A percentile compares a stretch with the other conserved stretches of the same genome.
Conservation (phyloP, 2,113 vertebrate species). For the Lycaon pictus region DNA sequence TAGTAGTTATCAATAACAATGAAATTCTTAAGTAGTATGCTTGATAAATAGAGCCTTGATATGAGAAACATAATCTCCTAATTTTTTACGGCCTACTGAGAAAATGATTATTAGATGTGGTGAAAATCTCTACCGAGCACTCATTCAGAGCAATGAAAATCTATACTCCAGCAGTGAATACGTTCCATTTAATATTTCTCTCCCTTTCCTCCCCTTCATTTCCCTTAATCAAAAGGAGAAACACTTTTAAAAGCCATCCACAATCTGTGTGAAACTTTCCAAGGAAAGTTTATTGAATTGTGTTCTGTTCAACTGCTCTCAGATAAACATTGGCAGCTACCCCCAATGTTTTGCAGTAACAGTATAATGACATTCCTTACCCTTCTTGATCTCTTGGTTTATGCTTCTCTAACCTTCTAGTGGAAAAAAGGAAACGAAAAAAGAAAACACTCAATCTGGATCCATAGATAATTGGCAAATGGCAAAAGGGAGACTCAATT, state of each 20-base stretch:
- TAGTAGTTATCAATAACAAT: conserved; percentile 83
- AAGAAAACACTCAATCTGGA: conserved; percentile 60
- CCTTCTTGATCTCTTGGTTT: conserved; percentile 76
- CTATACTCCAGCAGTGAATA: conserved; percentile 36
- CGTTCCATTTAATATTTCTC: conserved; percentile 63
- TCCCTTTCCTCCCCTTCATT: conserved; percentile 11
- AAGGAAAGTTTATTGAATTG: conserved; percentile 64
- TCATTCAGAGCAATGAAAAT: conserved; percentile 63
- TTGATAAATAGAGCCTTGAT: conserved; percentile 77
- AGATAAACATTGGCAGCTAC: conserved; percentile 64
- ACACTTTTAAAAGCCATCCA: conserved; percentile 50
- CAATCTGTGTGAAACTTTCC: background rate
- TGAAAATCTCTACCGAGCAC: conserved; percentile 57
- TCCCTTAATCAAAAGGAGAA: conserved; percentile 74
- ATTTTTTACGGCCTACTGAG: conserved; percentile 74
- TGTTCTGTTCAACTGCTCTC: conserved; percentile 64
- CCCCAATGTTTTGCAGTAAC: conserved; percentile 65
- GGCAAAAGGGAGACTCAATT: conserved; percentile 84
- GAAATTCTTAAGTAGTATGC: conserved; percentile 78
- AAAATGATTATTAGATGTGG: conserved; percentile 77
- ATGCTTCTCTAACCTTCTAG: conserved; percentile 65
- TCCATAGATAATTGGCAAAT: conserved; percentile 83
- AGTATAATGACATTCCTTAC: conserved; percentile 76
- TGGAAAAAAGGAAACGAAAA: background rate
- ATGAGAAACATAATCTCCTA: conserved; percentile 71